Evolutionary conservation across 2,888 invertebrate genomes (phyloP).

Genomic region (Sinohyriopsis cumingii): DNA sequence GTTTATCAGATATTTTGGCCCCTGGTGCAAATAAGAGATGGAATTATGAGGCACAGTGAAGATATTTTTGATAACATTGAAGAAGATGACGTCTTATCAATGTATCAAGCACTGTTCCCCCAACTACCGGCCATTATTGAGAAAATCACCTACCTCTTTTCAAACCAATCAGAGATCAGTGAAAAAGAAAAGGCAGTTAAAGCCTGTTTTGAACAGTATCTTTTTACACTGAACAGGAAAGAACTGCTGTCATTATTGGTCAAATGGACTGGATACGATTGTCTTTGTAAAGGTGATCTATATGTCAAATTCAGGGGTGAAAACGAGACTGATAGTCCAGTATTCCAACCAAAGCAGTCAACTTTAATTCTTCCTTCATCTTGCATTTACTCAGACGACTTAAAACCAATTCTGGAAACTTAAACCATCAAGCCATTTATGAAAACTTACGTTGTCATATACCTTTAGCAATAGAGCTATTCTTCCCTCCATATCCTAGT

Average conservation of each 20-base stretch:
- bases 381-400: slow-evolving; percentile 23
- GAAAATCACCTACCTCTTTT: slow-evolving; percentile 39
- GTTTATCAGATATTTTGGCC: slow-evolving; percentile 43
- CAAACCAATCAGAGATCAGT: slow-evolving; percentile 18
- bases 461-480: too few relatives aligned
- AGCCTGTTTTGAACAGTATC: slow-evolving; percentile 39
- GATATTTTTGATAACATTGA: slow-evolving; percentile 25
- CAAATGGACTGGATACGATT: slow-evolving; percentile 46
- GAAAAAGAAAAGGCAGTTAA: slow-evolving; percentile 40
- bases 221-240: slow-evolving; percentile 33
- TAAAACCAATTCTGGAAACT: slow-evolving; percentile 20
- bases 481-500: too few relatives aligned
- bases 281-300: slow-evolving; percentile 37
- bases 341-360: slow-evolving; percentile 23
- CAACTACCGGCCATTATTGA: slow-evolving; percentile 36
- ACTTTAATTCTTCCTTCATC: slow-evolving; percentile 24
- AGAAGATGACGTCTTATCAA: slow-evolving; percentile 37
- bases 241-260: slow-evolving; percentile 33
- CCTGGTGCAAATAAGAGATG: slow-evolving; percentile 33
- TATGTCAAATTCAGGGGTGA: slow-evolving; percentile 32
- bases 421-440: background rate
- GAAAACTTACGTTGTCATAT: too few relatives aligned
- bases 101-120: slow-evolving; percentile 37
- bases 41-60: slow-evolving; percentile 21
- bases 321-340: slow-evolving; percentile 4